Conservation (phyloP, 92 coral and sea anemone species). For the Porites evermanni region DNA sequence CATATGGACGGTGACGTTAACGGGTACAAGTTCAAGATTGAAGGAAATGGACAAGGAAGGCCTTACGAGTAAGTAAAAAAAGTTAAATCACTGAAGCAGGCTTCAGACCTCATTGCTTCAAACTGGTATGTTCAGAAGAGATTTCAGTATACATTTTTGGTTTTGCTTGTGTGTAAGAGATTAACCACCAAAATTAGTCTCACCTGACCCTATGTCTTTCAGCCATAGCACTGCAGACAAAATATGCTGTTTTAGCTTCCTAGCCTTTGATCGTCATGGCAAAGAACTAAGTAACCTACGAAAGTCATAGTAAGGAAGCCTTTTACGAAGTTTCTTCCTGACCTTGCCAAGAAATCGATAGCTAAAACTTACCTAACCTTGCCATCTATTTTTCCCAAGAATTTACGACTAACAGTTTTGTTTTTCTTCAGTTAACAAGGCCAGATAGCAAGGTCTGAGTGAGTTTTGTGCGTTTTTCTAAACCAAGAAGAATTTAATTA, state of each 20-base stretch:
- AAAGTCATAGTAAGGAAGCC: too few relatives aligned
- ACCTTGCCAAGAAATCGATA: background rate
- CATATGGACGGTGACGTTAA: background rate
- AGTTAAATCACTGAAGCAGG: too few relatives aligned
- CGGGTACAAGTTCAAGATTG: conserved; percentile 11
- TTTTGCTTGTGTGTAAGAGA: background rate
- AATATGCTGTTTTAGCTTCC: too few relatives aligned
- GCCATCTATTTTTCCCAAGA: background rate
- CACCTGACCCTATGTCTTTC: too few relatives aligned
- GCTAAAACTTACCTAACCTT: background rate
- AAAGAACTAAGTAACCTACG: too few relatives aligned
- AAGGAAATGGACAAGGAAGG: conserved; percentile 26
- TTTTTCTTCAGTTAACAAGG: background rate
- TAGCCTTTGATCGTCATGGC: too few relatives aligned
- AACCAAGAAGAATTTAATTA: too few relatives aligned
- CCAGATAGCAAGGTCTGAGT: background rate
- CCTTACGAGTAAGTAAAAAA: conserved; percentile 4
- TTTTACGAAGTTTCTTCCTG: too few relatives aligned
- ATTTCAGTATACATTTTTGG: background rate
- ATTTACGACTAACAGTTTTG: background rate
- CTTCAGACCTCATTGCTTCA: background rate
- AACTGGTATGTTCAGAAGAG: background rate
- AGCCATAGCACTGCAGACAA: too few relatives aligned
- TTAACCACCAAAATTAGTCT: too few relatives aligned
- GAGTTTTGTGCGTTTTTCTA: too few relatives aligned